Conservation (phyloP, 2,797 vertebrate species). For the Danio jaintianensis region DNA sequence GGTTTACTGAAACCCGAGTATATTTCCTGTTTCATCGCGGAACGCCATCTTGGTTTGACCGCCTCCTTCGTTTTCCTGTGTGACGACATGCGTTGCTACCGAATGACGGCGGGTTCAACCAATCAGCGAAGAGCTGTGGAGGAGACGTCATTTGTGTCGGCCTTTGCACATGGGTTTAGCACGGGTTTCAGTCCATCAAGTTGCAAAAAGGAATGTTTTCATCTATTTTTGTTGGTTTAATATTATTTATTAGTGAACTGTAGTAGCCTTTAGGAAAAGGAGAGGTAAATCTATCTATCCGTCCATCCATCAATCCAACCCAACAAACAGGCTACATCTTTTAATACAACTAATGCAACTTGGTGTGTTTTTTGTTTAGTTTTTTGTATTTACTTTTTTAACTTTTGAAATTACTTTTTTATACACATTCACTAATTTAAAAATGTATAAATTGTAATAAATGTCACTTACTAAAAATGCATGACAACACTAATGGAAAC, state of each 20-base stretch:
- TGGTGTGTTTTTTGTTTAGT: too few species aligned
- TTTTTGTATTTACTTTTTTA: too few species aligned
- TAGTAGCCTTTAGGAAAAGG: not conserved
- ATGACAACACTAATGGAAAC: too few species aligned
- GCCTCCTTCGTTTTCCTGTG: conserved; percentile 73
- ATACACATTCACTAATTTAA: too few species aligned
- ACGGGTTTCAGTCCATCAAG: conserved; percentile 8
- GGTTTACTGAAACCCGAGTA: conserved; percentile 77
- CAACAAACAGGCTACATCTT: too few species aligned
- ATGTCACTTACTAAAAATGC: too few species aligned
- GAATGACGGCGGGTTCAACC: conserved; percentile 53
- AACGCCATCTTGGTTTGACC: conserved; percentile 83
- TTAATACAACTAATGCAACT: too few species aligned
- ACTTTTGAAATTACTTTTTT: too few species aligned
- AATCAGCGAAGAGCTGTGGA: conserved; percentile 42
- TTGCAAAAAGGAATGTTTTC: not conserved
- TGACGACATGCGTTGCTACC: conserved; percentile 67
- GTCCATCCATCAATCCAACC: too few species aligned
- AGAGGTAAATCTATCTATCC: not conserved
- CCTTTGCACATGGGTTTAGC: conserved; percentile 42
- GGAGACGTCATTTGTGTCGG: conserved; percentile 24
- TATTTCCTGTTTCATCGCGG: conserved; percentile 80
- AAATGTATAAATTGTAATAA: too few species aligned
- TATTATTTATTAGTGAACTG: not conserved
- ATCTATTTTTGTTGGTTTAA: not conserved